Base-by-base conservation (phyloP, 2,113 vertebrate genomes). In the Aspidoscelis tigris region DNA sequence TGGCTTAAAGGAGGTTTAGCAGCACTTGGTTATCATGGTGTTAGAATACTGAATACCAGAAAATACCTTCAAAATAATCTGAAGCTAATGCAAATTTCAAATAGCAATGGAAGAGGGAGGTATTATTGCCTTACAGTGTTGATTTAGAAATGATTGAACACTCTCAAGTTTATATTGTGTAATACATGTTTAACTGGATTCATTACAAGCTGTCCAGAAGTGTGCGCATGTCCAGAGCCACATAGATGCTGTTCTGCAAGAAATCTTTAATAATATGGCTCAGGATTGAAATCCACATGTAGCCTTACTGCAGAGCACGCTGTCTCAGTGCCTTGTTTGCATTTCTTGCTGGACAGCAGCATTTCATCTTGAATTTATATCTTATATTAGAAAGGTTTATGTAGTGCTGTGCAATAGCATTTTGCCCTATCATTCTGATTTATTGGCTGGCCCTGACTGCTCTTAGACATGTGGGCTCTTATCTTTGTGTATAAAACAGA, bases 341-440 rank as follows among this genome's bases (percentile, higher is more conserved):
- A 16, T 76, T 33, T 24, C 10, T 81, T 64, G 39, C 33, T n/a
- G 20, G 8, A 5, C 33, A 22, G 44, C 55, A 73, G 14, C 55
- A 72, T 71, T 84, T 71, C 72, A 8, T 75, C 70, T 79, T 68
- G 47, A 21, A 80, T 84, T 78, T 81, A 66, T 73, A 68, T 66
- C 55, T 68, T 68, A 66, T 11, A 39, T 77, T 78, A 47, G 85
- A 77, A 84, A 81, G 10, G 22, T 81, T 81, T 78, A 81, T 76
- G 47, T 78, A 81, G 66, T 76, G 7, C 33, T 81, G 44, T 71
- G 24, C n/a, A 41, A 9, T 64, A 22, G 72, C 61, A 77, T 76
- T 43, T 82, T n/a, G 68, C 4, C 58, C 61, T 26, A 73, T 87
- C 81, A 33, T 78, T 81, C 74, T 81, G 82, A 88, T 81, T 84